Evolutionary conservation across 30 jellyfish, hydroid and myxozoan genomes (phyloP), one percentile per base, ranked within the genome.

Genomic region (Cassiopea xamachana): DNA sequence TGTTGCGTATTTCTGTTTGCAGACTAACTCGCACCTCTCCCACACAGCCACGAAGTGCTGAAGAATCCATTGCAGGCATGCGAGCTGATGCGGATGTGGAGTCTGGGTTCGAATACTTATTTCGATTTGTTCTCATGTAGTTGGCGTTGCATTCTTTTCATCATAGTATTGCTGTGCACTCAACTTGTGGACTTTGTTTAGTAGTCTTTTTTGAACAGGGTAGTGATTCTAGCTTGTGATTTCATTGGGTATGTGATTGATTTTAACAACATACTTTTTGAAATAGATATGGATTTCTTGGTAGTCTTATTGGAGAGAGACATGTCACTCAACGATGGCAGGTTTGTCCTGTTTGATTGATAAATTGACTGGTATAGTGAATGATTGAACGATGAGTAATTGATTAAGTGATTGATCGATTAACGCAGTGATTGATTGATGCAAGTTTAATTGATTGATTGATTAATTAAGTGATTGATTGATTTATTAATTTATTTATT

Each of bases 301-400:
- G 93, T 46, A 85, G 90, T 16, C 69, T 91, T 5, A 73, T 92
- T 18, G 98, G 98, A 44, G 98, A 94, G 82, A 87, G 90, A 49
- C 92, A 97, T 46, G 96, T 94, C 48, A 94, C 98, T 1, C 98
- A 94, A 73, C 64, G 98, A 80, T 94, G 98, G 98, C 98, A 91
- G 97, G 97, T 90, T 59, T 13, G 86, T 1, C 45, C 15, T 13
- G 2, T 64, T 64, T 3, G 43, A 55, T 6, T 55, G 64, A 3
- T 10, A 3, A 10, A 55, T 55, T 55, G 64, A 55, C 12, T 55
- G 64, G 64, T 55, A 6, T 6, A 3, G 12, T 55, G 12, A 10
- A 3, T 64, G 74, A 64, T 0, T 64, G 43, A 64, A 27, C 0
- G 39, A 27, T 55, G 64, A 55, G 7, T 55, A 55, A 0, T 3